phyloP scores from a whole-genome alignment of 2,797 vertebrate species.

The Danio tinwini region DNA sequence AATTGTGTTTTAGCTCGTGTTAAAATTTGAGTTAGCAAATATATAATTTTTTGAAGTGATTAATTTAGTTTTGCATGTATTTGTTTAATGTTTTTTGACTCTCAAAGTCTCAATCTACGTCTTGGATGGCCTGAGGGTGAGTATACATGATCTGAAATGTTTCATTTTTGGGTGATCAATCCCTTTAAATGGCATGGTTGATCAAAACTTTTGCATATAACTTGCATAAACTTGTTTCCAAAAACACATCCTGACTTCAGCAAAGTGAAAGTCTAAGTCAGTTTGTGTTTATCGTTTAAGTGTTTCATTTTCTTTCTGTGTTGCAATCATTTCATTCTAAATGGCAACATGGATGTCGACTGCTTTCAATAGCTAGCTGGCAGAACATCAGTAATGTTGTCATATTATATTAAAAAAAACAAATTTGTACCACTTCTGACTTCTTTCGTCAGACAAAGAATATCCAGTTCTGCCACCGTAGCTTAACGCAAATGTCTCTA shows the following conservation, averaged over 20 bases:
- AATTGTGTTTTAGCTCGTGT: too few species aligned
- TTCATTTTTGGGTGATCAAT: too few species aligned
- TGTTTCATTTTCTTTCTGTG: neutral
- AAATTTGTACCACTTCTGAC: conserved; percentile 22
- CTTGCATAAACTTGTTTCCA: neutral
- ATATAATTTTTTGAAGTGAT: too few species aligned
- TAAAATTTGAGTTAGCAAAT: too few species aligned
- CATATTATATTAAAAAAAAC: neutral
- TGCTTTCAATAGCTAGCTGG: neutral
- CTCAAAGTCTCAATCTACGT: too few species aligned
- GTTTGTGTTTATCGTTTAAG: neutral
- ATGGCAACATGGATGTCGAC: neutral
- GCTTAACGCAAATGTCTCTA: conserved; percentile 52
- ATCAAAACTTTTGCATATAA: conserved; percentile 39
- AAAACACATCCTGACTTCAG: neutral
- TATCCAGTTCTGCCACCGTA: conserved; percentile 18
- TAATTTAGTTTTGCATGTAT: too few species aligned
- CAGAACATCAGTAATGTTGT: neutral
- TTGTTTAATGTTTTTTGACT: too few species aligned
- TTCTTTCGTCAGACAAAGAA: conserved; percentile 27
- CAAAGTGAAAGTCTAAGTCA: neutral
- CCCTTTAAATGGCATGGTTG: too few species aligned
- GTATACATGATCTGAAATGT: too few species aligned
- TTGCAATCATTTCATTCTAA: neutral
- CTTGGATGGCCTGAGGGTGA: too few species aligned